These are phyloP conservation scores for Papilio gigon DNA, from an alignment of 2,888 invertebrate species.

Conservation along the genomic window DNA sequence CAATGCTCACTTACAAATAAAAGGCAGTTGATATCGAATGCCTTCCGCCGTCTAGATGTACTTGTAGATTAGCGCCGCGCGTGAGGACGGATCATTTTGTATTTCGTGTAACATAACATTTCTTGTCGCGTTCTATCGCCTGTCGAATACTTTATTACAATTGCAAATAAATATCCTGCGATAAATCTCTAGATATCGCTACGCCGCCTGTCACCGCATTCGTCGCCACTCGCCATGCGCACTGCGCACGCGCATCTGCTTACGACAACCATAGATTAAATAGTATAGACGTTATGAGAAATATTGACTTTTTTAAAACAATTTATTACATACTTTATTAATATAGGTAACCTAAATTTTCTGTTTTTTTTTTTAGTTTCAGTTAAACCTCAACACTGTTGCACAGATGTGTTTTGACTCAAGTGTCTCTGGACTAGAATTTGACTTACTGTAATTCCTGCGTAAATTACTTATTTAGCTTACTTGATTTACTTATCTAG, in stretches of 20 bases:
- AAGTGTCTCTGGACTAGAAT: no score
- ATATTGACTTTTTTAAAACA: background rate
- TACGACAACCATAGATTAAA: slow-evolving; percentile 50
- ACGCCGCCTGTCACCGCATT: slow-evolving; percentile 52
- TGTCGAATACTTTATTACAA: slow-evolving; percentile 60
- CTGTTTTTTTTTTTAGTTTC: background rate
- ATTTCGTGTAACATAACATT: slow-evolving; percentile 41
- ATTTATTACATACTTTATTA: background rate
- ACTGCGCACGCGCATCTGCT: slow-evolving; percentile 57
- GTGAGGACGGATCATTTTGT: slow-evolving; percentile 31
- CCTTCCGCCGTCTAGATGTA: slow-evolving; percentile 19
- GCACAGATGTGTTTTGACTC: no score
- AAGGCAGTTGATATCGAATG: background rate
- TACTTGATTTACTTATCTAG: no score
- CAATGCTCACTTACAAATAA: background rate
- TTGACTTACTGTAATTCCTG: no score
- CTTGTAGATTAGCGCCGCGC: slow-evolving; percentile 14
- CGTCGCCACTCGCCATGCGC: slow-evolving; percentile 46
- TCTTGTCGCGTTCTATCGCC: slow-evolving; percentile 46
- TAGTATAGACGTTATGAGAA: slow-evolving; percentile 14
- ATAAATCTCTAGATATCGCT: slow-evolving; percentile 68
- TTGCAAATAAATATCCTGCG: slow-evolving; percentile 72
- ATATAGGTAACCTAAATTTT: no score
- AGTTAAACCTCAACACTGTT: no score
- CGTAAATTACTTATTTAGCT: no score